Conservation (phyloP, 2,113 vertebrate species). For the Tympanuchus pallidicinctus region DNA sequence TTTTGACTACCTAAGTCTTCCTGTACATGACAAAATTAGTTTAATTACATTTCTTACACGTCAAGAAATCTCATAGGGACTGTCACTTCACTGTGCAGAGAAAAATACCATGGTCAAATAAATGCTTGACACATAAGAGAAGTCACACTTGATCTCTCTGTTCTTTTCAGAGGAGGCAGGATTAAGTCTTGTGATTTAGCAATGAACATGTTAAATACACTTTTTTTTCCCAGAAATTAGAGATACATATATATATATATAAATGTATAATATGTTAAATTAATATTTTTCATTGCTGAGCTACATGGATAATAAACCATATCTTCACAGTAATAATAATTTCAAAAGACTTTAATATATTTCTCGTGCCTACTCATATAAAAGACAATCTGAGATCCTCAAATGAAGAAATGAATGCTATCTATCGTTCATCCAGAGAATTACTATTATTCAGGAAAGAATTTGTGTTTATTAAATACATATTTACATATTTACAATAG, state of each 20-base stretch:
- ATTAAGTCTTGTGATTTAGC: not conserved
- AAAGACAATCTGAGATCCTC: not conserved
- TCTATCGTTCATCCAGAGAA: constrained; percentile 24
- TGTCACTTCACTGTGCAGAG: not conserved
- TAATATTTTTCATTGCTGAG: not conserved
- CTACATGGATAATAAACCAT: not conserved
- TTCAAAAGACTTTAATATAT: not conserved
- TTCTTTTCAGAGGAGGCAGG: not conserved
- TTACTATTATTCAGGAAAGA: constrained; percentile 1
- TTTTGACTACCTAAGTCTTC: not conserved
- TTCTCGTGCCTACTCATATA: not conserved
- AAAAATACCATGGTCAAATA: not conserved
- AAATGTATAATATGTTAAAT: not conserved
- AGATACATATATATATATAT: not conserved
- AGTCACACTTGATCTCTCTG: fast-evolving
- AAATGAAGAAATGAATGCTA: not conserved
- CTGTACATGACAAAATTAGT: not conserved
- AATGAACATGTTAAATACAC: not conserved
- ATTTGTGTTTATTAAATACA: constrained; percentile 25
- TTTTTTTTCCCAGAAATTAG: not conserved
- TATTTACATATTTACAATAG: constrained; percentile 10
- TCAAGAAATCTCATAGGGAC: not conserved
- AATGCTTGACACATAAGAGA: fast-evolving
- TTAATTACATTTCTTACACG: not conserved
- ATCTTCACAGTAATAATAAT: not conserved